These are phyloP conservation scores for Amphipoea lucens DNA, from an alignment of 2,888 invertebrate species.

Conservation along the genomic window DNA sequence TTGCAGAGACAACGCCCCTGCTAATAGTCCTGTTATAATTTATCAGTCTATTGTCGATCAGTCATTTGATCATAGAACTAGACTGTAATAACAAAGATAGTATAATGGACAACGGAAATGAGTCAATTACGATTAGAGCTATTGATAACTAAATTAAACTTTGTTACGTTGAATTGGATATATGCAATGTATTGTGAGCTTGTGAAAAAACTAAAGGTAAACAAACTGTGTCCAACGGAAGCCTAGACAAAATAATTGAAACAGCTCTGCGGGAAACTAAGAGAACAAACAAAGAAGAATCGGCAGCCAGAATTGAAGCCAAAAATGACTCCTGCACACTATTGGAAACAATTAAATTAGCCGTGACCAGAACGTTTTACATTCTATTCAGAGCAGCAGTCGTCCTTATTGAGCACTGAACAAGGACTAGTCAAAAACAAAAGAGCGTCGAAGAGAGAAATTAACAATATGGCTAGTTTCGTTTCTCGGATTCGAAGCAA, in stretches of 20 bases:
- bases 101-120: constrained; percentile 72
- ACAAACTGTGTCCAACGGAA: constrained; percentile 78
- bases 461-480: constrained; percentile 78
- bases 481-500: constrained; percentile 75
- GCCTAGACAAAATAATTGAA: constrained; percentile 74
- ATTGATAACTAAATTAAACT: constrained; percentile 70
- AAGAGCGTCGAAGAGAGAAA: constrained; percentile 70
- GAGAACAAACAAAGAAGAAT: constrained; percentile 74
- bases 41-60: constrained; percentile 64
- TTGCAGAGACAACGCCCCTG: constrained; percentile 63
- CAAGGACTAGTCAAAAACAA: constrained; percentile 74
- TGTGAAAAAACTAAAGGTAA: constrained; percentile 62
- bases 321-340: constrained; percentile 75
- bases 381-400: constrained; percentile 69
- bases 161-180: constrained; percentile 47
- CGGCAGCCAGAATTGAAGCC: constrained; percentile 77
- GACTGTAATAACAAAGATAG: constrained; percentile 60
- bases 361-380: constrained; percentile 79
- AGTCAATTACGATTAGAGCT: constrained; percentile 72
- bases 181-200: constrained; percentile 55
- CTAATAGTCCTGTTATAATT: constrained; percentile 61
- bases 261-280: constrained; percentile 76
- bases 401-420: constrained; percentile 52
- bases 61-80: constrained; percentile 63
- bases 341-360: constrained; percentile 78